A percentile compares a stretch with the other conserved stretches of the same genome.
These are phyloP conservation scores for Petaurus breviceps DNA, from an alignment of 2,113 vertebrate genomes.

Conservation along the genomic window DNA sequence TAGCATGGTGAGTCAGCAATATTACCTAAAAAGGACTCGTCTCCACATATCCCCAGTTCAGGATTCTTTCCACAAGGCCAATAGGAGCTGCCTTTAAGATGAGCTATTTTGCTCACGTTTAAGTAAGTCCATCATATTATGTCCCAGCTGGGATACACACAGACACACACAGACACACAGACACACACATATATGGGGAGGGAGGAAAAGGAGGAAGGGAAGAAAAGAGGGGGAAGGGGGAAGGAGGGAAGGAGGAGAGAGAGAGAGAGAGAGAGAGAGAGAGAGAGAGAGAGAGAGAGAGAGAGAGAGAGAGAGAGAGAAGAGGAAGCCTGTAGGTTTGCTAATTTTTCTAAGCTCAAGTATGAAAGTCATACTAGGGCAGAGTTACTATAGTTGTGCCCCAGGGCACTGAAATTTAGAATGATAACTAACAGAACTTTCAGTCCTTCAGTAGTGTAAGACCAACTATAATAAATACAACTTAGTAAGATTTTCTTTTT, in stretches of 20 bases:
- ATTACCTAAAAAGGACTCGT: not conserved
- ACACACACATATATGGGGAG: too few species aligned
- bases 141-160: not conserved
- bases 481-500: not conserved
- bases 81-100: not conserved
- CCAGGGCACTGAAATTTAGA: not conserved
- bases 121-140: not conserved
- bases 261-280: too few species aligned
- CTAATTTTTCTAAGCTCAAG: not conserved
- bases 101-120: not conserved
- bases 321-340: not conserved
- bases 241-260: too few species aligned
- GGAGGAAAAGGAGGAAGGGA: too few species aligned
- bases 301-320: too few species aligned
- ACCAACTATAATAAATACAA: not conserved
- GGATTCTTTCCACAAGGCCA: not conserved
- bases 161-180: too few species aligned
- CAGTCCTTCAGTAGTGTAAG: not conserved
- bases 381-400: not conserved
- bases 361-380: not conserved
- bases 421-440: not conserved
- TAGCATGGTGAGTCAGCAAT: not conserved
- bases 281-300: too few species aligned
- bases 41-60: not conserved
- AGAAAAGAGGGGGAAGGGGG: too few species aligned